phyloP scores from a whole-genome alignment of 2,888 invertebrate genomes.

The Craniophora ligustri region DNA sequence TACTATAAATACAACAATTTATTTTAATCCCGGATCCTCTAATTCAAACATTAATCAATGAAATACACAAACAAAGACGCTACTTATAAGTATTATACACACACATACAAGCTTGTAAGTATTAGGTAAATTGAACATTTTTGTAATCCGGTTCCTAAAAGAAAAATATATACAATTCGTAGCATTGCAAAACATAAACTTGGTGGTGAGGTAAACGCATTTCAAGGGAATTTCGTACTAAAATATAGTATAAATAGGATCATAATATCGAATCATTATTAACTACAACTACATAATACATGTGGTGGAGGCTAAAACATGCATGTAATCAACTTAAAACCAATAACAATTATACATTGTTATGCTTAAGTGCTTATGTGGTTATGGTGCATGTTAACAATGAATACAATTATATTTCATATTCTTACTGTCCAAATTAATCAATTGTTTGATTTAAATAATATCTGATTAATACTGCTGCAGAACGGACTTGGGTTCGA shows the following conservation, averaged over 20 bases:
- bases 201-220: not conserved
- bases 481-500: too few relatives aligned
- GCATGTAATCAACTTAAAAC: constrained; percentile 7
- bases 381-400: constrained; percentile 9
- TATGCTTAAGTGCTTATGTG: constrained; percentile 11
- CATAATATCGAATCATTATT: not conserved
- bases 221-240: not conserved
- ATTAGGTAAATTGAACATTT: too few relatives aligned
- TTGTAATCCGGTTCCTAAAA: too few relatives aligned
- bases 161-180: constrained; percentile 18
- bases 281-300: not conserved
- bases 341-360: not conserved
- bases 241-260: not conserved
- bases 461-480: too few relatives aligned
- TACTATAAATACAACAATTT: too few relatives aligned
- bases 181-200: constrained; percentile 13
- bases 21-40: too few relatives aligned
- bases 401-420: too few relatives aligned
- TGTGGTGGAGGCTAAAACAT: not conserved
- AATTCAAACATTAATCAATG: not conserved
- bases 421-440: too few relatives aligned
- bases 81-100: too few relatives aligned
- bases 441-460: too few relatives aligned
- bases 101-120: too few relatives aligned
- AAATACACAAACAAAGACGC: too few relatives aligned